A percentile compares a stretch with the other conserved stretches of the same genome.
These are phyloP conservation scores for Sebastes cheni DNA, from an alignment of 2,797 vertebrate species.

Conservation along the genomic window DNA sequence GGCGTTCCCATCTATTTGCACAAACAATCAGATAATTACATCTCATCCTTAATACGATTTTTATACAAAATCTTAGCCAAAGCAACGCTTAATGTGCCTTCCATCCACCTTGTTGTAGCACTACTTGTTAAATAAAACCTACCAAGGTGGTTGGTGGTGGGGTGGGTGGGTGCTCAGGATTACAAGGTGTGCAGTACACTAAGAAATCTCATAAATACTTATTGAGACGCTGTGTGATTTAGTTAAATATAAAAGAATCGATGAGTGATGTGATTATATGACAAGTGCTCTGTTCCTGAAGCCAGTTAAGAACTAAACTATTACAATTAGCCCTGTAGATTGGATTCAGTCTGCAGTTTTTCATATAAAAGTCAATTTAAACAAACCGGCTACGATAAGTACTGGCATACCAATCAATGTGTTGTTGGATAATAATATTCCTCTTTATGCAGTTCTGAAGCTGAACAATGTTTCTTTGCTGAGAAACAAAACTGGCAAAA, in stretches of 20 bases:
- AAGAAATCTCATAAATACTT: conserved; percentile 16
- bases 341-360: conserved; percentile 52
- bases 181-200: not conserved
- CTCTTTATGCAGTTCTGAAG: conserved; percentile 81
- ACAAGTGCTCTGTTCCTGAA: conserved; percentile 54
- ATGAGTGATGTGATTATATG: conserved; percentile 28
- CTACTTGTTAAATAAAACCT: not conserved
- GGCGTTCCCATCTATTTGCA: not conserved
- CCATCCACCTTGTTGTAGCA: not conserved
- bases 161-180: not conserved
- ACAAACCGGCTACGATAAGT: conserved; percentile 46
- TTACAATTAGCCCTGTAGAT: conserved; percentile 56
- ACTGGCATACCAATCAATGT: conserved; percentile 78
- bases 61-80: conserved; percentile 2
- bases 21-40: not conserved
- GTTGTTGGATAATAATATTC: conserved; percentile 68
- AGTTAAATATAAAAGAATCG: conserved; percentile 24
- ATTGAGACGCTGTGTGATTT: conserved; percentile 13
- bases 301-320: conserved; percentile 43
- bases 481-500: conserved; percentile 87
- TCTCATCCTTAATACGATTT: not conserved
- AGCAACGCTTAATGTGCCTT: not conserved
- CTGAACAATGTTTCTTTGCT: conserved; percentile 81
- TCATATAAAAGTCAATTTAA: conserved; percentile 55
- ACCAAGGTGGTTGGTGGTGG: not conserved